Evolutionary conservation across 2,888 invertebrate genomes (phyloP), one percentile per base, ranked within the genome.

Genomic region (Drosophila falleni): DNA sequence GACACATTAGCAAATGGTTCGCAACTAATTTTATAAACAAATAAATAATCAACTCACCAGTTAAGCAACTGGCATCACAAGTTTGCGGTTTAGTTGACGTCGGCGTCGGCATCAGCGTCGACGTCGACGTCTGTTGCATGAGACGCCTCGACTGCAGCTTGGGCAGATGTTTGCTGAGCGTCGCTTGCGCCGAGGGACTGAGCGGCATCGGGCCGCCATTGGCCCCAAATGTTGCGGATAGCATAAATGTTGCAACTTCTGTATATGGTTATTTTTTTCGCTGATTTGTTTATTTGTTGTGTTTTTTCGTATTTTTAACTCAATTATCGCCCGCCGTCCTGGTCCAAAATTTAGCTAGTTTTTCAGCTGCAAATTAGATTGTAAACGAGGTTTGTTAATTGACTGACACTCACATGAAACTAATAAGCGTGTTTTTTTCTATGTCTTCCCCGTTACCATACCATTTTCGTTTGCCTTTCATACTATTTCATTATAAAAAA

Each of bases 101-200:
- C n/a, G n/a, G n/a, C n/a, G n/a, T n/a, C n/a, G n/a, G n/a, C 55
- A 56, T 15, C 70, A 37, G 15, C 15, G 54, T 16, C 55, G 58
- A 5, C 35, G 62, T 13, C 70, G 31, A 31, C 31, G 66, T 9
- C 31, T 88, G 87, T 59, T 85, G 82, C 83, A 92, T 87, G 71
- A 92, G 90, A 65, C 90, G 91, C 77, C 90, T 92, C 39, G 91
- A 69, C 64, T 91, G 89, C 65, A 92, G 81, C 74, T 91, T 91
- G 58, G 92, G 92, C 72, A 93, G 81, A 86, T 93, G 93, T 78
- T 93, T 93, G 74, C 91, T 92, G 74, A 93, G 85, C 69, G 93
- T 92, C 74, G 93, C 93, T 89, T 92, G 93, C 59, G 92, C 93
- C 64, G 92, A 90, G 79, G 91, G 92, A 86, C 93, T 93, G 76